Conservation (phyloP, 1,140 invertebrate genomes). For the silkworm (Bombyx mori) region ASM3026992v2 NC_085129.1:12684501-12685000, state of each 20-base stretch:
- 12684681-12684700: no score
- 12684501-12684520: no score
- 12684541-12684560: background rate
- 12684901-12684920: conserved; percentile 16
- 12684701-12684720: no score
- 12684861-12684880: conserved; percentile 8
- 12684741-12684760: conserved; percentile 2
- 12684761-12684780: conserved; percentile 1
- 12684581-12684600: background rate
- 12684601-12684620: background rate
- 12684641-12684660: no score
- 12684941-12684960: background rate
- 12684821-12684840: conserved; percentile 17
- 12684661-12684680: no score
- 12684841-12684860: conserved; percentile 14
- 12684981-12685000: no score
- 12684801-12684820: conserved; percentile 16
- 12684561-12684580: background rate
- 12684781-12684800: background rate
- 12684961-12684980: no score
- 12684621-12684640: no score
- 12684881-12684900: conserved; percentile 17
- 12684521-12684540: no score
- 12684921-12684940: conserved; percentile 18
- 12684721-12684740: no score